Percentiles rank a stretch among this genome's conserved stretches.
Conservation (phyloP, 2,888 invertebrate genomes). For the Archips xylosteana region DNA sequence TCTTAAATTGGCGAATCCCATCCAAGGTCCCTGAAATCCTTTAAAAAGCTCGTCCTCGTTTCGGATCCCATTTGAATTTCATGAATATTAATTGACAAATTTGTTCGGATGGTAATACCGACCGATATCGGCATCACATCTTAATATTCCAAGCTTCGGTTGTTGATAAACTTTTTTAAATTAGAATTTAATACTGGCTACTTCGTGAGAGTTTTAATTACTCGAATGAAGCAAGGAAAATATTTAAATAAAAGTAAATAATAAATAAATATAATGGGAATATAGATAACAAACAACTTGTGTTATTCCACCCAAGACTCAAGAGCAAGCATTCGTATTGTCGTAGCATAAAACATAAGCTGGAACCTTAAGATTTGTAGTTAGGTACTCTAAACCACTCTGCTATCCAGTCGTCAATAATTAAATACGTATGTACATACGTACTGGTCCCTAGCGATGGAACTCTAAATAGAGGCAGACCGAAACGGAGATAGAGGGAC, state of each 20-base stretch:
- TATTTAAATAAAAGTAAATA: background rate
- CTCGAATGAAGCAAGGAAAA: background rate
- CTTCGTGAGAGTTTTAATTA: constrained; percentile 5
- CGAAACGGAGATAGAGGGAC: no score
- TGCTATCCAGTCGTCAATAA: no score
- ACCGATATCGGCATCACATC: constrained; percentile 35
- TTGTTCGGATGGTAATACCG: constrained; percentile 49
- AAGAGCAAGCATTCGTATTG: no score
- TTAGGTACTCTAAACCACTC: no score
- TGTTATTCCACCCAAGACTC: no score
- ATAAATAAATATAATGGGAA: no score
- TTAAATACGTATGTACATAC: no score
- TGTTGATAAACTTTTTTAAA: constrained; percentile 31
- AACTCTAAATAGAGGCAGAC: no score
- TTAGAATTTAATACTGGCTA: constrained; percentile 25
- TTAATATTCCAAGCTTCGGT: constrained; percentile 37
- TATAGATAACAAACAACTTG: no score
- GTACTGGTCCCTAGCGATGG: no score
- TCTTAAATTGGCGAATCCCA: constrained; percentile 22
- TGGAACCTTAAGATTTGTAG: no score
- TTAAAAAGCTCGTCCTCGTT: constrained; percentile 50
- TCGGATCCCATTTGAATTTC: constrained; percentile 68
- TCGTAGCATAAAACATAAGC: no score
- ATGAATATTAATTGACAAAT: constrained; percentile 64
- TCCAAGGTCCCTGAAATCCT: constrained; percentile 34